These are phyloP conservation scores for Aphidius gifuensis DNA, from an alignment of 1,140 invertebrate species.

Conservation along the genomic window DNA sequence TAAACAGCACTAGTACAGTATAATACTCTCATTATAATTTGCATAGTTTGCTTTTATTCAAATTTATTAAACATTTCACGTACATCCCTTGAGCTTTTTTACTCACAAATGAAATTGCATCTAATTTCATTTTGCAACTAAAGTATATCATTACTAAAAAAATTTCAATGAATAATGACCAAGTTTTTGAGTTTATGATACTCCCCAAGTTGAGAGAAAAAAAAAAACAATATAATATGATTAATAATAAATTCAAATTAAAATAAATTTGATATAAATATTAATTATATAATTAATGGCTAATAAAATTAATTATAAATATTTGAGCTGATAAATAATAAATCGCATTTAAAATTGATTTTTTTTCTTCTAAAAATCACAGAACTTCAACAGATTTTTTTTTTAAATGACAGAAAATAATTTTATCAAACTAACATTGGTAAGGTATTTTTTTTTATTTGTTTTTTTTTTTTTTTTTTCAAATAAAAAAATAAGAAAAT, in stretches of 20 bases:
- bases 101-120: background rate
- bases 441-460: too few species aligned
- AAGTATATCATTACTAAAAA: background rate
- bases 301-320: too few species aligned
- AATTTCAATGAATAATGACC: background rate
- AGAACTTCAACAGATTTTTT: background rate
- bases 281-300: too few species aligned
- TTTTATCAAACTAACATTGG: too few species aligned
- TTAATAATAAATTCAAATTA: too few species aligned
- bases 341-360: constrained; percentile 23
- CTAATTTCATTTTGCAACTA: background rate
- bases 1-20: background rate
- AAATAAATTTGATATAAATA: too few species aligned
- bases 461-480: too few species aligned
- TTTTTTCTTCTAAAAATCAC: constrained; percentile 17
- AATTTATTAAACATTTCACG: constrained; percentile 1
- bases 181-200: background rate
- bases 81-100: background rate
- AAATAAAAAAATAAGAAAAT: constrained; percentile 16
- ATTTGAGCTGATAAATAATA: constrained; percentile 8
- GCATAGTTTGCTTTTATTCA: constrained; percentile 1
- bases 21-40: constrained; percentile 10
- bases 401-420: too few species aligned
- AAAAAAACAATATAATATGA: too few species aligned
- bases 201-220: background rate